Evolutionary conservation across 2,797 vertebrate genomes (phyloP).

Genomic region (Pipistrellus kuhlii): DNA sequence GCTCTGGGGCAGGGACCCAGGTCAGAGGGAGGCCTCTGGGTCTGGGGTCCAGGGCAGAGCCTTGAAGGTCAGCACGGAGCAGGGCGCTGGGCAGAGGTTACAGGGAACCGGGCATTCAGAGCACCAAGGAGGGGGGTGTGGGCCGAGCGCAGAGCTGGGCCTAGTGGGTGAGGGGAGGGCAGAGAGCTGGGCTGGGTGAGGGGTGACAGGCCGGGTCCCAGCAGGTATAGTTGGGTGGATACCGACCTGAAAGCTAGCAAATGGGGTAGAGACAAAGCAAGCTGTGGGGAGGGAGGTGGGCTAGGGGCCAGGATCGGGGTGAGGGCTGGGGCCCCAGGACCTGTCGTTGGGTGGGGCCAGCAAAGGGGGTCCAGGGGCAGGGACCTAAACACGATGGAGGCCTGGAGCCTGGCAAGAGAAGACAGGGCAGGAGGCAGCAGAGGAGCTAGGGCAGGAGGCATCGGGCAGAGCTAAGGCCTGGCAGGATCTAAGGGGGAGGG

Average conservation of each 20-base stretch:
- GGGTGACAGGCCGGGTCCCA: not conserved
- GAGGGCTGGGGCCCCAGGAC: not conserved
- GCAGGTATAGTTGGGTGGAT: rapidly evolving
- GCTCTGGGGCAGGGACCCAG: too few relatives aligned
- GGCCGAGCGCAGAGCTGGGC: not conserved
- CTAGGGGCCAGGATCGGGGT: not conserved
- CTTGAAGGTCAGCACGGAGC: not conserved
- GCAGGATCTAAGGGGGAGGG: too few relatives aligned
- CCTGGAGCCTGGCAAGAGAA: not conserved
- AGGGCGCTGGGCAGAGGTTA: not conserved
- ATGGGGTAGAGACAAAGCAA: not conserved
- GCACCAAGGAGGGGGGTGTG: not conserved
- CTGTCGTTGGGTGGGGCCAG: not conserved
- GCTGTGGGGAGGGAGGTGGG: too few relatives aligned
- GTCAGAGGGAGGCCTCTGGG: too few relatives aligned
- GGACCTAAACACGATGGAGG: not conserved
- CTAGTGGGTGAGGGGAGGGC: too few relatives aligned
- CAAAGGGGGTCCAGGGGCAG: not conserved
- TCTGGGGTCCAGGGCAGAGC: not conserved
- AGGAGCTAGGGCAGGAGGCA: too few relatives aligned
- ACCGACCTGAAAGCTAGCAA: not conserved
- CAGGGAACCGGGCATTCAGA: not conserved
- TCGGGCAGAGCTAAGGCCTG: not conserved
- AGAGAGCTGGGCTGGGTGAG: too few relatives aligned
- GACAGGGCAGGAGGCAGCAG: too few relatives aligned